Base-by-base conservation (phyloP, 2,797 vertebrate genomes). In the Myotis planiceps region DNA sequence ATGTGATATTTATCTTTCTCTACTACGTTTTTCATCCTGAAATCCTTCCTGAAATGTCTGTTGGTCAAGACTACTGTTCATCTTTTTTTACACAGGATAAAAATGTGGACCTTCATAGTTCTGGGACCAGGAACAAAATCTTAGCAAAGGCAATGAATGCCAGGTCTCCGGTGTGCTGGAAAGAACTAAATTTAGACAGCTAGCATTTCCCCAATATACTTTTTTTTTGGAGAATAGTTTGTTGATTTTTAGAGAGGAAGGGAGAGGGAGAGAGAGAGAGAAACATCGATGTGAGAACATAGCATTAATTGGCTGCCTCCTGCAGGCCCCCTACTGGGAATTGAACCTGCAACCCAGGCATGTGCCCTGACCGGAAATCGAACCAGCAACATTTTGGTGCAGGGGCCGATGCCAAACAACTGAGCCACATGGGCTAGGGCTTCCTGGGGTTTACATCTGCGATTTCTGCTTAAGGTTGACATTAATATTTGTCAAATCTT, bases 71-170 rank as follows among this genome's bases (percentile, higher is more conserved):
- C 25, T 23, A 63, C 76, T 51, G 4, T 69, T 84, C 21, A 34
- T 83, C 47, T 55, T 82, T 96, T 95, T 68, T 58, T 13, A 91
- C 47, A 69, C 9, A 39, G 90, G 58, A 25, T 78, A 37, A 83
- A 96, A 92, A 69, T 81, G 21, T 86, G 75, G 69, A 86, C 29
- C 25, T 92, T 83, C 68, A 32, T 87, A 76, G 32, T 93, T 93
- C 83, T 69, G 63, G 51, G 21, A 27, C 68, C 25, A 69, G 66
- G 6, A 96, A 21, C 53, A 87, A 81, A 78, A 51, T 92, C 63
- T 81, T 87, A 81, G 66, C 80, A 87, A 90, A 92, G 34, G 23
- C 10, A 18, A 42, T 55, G 68, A 88, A 58, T 19, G 5, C 25
- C 42, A 81, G 19, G 27, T 69, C 74, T 83, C 85, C n/a, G 2